These are phyloP conservation scores for Serilophus lunatus DNA, from an alignment of 2,113 vertebrate genomes.

Conservation along the genomic window DNA sequence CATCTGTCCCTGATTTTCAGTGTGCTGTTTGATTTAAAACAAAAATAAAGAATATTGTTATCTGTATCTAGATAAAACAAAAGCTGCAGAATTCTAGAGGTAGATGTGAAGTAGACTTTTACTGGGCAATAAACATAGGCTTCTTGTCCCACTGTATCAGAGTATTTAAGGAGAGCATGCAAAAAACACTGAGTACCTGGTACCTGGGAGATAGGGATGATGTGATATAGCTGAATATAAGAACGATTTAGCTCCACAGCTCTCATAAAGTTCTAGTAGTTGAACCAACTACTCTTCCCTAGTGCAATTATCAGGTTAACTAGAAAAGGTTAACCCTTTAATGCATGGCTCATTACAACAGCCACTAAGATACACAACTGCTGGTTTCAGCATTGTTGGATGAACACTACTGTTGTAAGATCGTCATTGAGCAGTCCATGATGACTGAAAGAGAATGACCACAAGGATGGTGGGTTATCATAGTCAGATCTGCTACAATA, in stretches of 20 bases:
- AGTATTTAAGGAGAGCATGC: neutral
- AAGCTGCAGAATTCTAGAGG: neutral
- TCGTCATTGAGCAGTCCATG: neutral
- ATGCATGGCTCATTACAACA: fast-evolving
- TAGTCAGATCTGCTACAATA: neutral
- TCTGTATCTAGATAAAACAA: neutral
- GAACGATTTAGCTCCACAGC: neutral
- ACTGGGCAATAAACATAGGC: neutral
- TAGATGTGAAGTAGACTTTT: neutral
- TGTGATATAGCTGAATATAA: neutral
- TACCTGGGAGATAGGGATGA: neutral
- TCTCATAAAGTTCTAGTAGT: neutral
- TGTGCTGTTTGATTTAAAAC: neutral
- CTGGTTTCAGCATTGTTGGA: neutral
- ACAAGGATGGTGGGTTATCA: neutral
- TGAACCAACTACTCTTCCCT: neutral
- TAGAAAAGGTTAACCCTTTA: neutral
- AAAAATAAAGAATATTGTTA: neutral
- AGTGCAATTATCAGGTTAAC: neutral
- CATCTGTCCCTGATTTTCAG: neutral
- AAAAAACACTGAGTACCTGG: neutral
- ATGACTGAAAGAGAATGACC: neutral
- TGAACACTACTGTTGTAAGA: neutral
- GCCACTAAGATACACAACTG: neutral
- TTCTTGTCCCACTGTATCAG: neutral